Conservation (phyloP, 2,888 invertebrate genomes). For the Chymomyza caudatula region DNA sequence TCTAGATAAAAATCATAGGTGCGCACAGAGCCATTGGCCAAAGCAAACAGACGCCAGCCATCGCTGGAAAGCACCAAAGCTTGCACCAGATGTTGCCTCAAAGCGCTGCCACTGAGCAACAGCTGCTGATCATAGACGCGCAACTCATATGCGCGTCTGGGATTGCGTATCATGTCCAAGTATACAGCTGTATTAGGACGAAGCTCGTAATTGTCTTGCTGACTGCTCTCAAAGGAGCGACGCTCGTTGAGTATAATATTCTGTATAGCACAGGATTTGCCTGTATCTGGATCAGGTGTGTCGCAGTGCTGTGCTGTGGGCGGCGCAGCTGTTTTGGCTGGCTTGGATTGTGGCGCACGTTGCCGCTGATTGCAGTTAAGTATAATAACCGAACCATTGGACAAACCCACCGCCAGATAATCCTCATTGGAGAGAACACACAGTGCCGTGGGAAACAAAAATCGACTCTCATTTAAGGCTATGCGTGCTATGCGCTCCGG, state of each 20-base stretch:
- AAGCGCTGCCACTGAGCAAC: conserved; percentile 69
- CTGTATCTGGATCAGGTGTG: conserved; percentile 48
- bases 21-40: conserved; percentile 70
- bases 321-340: conserved; percentile 26
- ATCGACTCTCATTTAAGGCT: conserved; percentile 70
- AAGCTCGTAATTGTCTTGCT: conserved; percentile 29
- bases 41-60: conserved; percentile 72
- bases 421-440: conserved; percentile 71
- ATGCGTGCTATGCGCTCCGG: conserved; percentile 71
- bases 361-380: conserved; percentile 71
- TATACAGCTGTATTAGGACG: conserved; percentile 66
- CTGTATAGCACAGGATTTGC: conserved; percentile 78
- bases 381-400: conserved; percentile 76
- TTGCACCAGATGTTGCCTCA: conserved; percentile 73
- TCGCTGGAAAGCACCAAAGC: conserved; percentile 73
- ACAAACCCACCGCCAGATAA: conserved; percentile 74
- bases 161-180: conserved; percentile 57
- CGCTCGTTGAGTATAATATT: conserved; percentile 77
- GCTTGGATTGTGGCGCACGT: conserved; percentile 25
- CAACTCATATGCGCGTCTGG: conserved; percentile 68
- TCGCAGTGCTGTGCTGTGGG: conserved; percentile 8
- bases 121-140: conserved; percentile 74
- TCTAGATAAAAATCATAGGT: conserved; percentile 74
- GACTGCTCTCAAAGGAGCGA: conserved; percentile 44
- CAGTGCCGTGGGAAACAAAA: conserved; percentile 74